Evolutionary conservation across 2,797 vertebrate genomes (phyloP).

Genomic region (Gobio occitaniae): DNA sequence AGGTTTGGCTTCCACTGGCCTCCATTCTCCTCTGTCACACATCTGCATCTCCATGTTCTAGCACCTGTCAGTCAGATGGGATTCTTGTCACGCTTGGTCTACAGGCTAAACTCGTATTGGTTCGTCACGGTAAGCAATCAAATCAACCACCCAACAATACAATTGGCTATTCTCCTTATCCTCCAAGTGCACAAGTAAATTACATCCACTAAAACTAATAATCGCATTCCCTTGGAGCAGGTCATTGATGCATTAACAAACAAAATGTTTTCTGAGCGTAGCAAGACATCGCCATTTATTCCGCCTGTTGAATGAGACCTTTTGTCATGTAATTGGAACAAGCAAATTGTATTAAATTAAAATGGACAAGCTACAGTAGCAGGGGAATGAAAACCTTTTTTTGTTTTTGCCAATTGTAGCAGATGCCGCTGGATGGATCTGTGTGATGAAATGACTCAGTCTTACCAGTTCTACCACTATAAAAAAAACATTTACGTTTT

Average conservation of each 20-base stretch:
- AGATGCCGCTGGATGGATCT: not conserved
- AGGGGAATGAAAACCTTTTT: constrained; percentile 24
- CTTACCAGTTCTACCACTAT: not conserved
- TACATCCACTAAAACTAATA: constrained; percentile 16
- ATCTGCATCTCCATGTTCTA: constrained; percentile 95
- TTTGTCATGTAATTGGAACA: constrained; percentile 30
- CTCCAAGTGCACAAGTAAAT: not conserved
- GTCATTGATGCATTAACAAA: constrained; percentile 6
- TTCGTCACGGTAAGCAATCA: constrained; percentile 88
- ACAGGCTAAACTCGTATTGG: constrained; percentile 93
- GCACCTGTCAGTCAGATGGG: constrained; percentile 91
- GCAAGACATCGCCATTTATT: constrained; percentile 14
- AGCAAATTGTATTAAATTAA: constrained; percentile 29
- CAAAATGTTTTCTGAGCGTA: constrained; percentile 11
- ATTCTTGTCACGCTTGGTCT: constrained; percentile 89
- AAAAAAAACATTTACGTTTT: not conserved
- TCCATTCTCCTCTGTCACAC: constrained; percentile 92
- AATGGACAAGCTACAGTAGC: not conserved
- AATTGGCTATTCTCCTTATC: not conserved
- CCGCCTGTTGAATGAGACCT: constrained; percentile 17
- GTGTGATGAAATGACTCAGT: not conserved
- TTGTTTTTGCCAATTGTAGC: constrained; percentile 23
- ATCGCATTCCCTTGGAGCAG: constrained; percentile 1
- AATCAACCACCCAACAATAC: not conserved
- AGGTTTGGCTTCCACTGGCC: constrained; percentile 98